Percentiles rank a stretch among this genome's conserved stretches.
Conservation (phyloP, 2,113 vertebrate genomes). For the Perognathus longimembris region DNA sequence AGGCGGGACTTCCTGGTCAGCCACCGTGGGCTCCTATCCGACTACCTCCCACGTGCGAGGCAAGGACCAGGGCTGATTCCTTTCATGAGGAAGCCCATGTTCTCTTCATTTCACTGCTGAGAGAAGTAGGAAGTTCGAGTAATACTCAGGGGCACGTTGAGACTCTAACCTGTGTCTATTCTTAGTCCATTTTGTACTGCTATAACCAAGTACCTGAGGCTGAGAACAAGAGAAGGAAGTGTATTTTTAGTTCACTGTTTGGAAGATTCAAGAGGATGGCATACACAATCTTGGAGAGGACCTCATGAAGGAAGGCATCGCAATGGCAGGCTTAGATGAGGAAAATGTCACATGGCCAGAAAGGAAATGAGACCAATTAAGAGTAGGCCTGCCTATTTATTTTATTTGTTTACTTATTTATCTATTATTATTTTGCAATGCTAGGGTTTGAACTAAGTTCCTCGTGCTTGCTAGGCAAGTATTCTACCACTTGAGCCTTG, state of each 20-base stretch:
- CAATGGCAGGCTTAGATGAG: neutral
- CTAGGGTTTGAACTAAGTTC: too few species aligned
- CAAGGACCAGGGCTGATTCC: rapidly evolving
- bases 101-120: neutral
- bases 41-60: rapidly evolving
- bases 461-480: too few species aligned
- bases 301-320: neutral
- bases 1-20: neutral
- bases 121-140: neutral
- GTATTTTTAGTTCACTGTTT: too few species aligned
- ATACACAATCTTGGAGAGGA: neutral
- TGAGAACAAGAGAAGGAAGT: neutral
- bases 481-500: too few species aligned
- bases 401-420: neutral
- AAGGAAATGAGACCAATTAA: neutral
- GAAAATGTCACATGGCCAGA: neutral
- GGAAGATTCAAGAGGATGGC: neutral
- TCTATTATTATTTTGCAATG: too few species aligned
- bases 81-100: neutral
- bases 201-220: neutral
- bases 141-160: neutral
- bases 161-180: neutral
- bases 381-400: neutral
- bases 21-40: neutral
- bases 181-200: neutral